phyloP scores from a whole-genome alignment of 2,888 invertebrate genomes.

The Fragum whitleyi region DNA sequence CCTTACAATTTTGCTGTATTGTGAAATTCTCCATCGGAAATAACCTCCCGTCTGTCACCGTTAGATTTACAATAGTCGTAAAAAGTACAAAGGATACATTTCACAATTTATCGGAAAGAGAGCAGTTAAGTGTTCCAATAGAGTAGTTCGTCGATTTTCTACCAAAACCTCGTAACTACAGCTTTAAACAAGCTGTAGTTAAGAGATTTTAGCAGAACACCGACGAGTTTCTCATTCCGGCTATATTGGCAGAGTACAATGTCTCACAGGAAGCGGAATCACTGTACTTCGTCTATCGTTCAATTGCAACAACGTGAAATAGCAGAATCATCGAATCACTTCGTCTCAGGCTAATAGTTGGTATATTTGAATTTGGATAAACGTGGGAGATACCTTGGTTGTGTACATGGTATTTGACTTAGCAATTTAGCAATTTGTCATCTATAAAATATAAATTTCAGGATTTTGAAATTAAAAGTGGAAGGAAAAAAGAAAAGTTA shows the following conservation, averaged over 20 bases:
- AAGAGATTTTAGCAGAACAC: no score
- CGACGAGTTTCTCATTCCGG: background rate
- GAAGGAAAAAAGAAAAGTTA: no score
- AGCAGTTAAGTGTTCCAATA: constrained; percentile 2
- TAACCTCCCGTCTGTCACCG: background rate
- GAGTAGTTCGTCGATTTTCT: no score
- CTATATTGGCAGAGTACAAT: background rate
- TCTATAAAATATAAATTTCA: no score
- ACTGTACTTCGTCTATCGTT: background rate
- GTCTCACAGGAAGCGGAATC: background rate
- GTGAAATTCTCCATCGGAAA: background rate
- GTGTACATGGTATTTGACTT: no score
- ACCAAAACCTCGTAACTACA: no score
- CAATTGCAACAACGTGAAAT: background rate
- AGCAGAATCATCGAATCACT: background rate
- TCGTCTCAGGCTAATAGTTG: background rate
- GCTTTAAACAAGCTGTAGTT: no score
- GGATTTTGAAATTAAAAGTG: no score
- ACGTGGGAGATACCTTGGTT: no score
- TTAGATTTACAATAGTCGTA: background rate
- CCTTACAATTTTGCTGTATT: background rate
- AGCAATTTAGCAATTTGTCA: no score
- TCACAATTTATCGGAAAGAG: constrained; percentile 14
- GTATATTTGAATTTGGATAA: no score
- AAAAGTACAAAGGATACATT: constrained; percentile 15